These are phyloP conservation scores for Drosophila affinis DNA, from an alignment of 2,888 invertebrate genomes.

Conservation along the genomic window DNA sequence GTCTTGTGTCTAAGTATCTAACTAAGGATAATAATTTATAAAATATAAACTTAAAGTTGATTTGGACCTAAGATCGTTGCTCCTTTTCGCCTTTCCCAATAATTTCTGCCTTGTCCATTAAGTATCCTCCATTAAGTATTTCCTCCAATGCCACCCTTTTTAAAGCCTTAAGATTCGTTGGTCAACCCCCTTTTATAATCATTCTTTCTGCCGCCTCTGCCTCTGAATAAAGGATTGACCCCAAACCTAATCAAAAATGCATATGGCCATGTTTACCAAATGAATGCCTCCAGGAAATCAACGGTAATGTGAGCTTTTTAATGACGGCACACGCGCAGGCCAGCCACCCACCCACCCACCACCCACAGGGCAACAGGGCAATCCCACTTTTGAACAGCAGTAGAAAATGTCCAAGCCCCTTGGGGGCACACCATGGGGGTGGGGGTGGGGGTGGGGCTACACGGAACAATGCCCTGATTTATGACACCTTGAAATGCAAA, in stretches of 20 bases:
- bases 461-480: slow-evolving; percentile 67
- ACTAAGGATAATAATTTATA: too few relatives aligned
- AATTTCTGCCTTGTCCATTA: background rate
- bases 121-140: too few relatives aligned
- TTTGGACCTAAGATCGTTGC: background rate
- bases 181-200: background rate
- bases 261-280: slow-evolving; percentile 46
- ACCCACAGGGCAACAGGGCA: background rate
- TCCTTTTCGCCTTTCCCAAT: background rate
- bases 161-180: background rate
- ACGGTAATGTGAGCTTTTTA: slow-evolving; percentile 68
- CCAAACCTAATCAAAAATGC: slow-evolving; percentile 8
- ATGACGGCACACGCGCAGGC: slow-evolving; percentile 39
- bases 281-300: slow-evolving; percentile 72
- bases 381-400: background rate
- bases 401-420: background rate
- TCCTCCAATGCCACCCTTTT: background rate
- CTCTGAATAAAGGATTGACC: slow-evolving; percentile 11
- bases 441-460: slow-evolving; percentile 1
- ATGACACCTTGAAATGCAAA: slow-evolving; percentile 73
- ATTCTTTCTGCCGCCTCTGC: slow-evolving; percentile 3
- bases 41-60: too few relatives aligned
- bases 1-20: too few relatives aligned
- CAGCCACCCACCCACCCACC: background rate
- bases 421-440: slow-evolving; percentile 1